Percentiles rank a stretch among this genome's conserved stretches.
Evolutionary conservation across 2,888 invertebrate genomes (phyloP).

Genomic region (Myopa tessellatipennis): DNA sequence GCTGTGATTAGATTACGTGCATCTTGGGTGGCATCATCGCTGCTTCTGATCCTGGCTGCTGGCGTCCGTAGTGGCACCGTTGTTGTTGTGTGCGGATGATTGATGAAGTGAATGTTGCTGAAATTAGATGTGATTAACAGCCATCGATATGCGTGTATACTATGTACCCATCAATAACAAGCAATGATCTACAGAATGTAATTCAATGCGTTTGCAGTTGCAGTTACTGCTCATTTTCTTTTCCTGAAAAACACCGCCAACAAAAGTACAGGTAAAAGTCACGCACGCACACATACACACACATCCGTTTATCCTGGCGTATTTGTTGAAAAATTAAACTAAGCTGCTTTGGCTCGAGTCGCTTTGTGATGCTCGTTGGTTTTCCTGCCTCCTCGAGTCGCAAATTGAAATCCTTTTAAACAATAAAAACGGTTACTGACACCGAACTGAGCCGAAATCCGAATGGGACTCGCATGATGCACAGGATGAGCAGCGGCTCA

Average conservation of each 20-base stretch:
- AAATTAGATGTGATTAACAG: neutral
- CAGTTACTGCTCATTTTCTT: neutral
- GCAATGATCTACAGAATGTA: neutral
- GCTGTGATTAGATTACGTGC: neutral
- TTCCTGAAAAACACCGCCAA: conserved; percentile 1
- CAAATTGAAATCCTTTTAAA: conserved; percentile 37
- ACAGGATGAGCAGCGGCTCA: neutral
- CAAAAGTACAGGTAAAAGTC: neutral
- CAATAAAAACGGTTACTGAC: conserved; percentile 44
- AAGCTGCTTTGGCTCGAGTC: conserved; percentile 64
- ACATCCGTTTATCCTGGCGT: conserved; percentile 1
- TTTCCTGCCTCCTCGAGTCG: conserved; percentile 13
- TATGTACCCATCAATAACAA: conserved; percentile 36
- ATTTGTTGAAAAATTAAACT: conserved; percentile 46
- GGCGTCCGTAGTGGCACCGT: neutral
- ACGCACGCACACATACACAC: neutral
- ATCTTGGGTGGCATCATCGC: conserved; percentile 9
- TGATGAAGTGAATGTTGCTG: neutral
- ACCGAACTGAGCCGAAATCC: conserved; percentile 22
- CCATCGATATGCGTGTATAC: neutral
- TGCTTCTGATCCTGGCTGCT: neutral
- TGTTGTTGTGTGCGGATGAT: neutral
- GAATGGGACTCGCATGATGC: neutral
- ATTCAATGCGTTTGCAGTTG: neutral
- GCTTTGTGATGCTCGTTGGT: conserved; percentile 11